Evolutionary conservation across 2,888 invertebrate genomes (phyloP), one percentile per base, ranked within the genome.

Genomic region (Amorpha juglandis): DNA sequence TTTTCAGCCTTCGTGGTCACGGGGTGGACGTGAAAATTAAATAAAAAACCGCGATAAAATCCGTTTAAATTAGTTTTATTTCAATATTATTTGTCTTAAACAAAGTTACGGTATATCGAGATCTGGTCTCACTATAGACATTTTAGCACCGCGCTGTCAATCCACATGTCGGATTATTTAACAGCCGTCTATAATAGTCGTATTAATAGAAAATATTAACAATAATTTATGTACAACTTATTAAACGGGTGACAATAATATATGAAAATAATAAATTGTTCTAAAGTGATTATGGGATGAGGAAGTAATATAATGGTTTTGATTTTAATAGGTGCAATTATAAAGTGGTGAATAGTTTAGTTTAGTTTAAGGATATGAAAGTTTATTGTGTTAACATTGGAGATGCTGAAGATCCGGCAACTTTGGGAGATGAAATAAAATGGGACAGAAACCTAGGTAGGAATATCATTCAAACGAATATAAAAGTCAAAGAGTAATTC

Each of bases 91-190:
- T 42, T 38, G 38, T 58, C 16, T 58, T 16, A 58, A 42, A 9
- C 38, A 58, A 6, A 8, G 19, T 58, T 58, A 38, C 38, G 42
- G 11, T 58, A 58, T 19, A 58, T 19, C 58, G 58, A 58, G 42
- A 16, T 4, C 6, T 6, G 1, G 9, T 19, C 6, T 6, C 6
- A 19, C 38, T 42, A 58, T 42, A 2, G 19, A 58, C 42, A 9
- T 58, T 58, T 58, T 42, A 58, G 38, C 58, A 58, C 42, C 12
- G 11, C 58, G 65, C 63, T 69, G 62, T 63, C 67, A 65, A 16
- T 58, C 19, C 19, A 16, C 16, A 38, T 58, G 58, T 58, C 58
- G 38, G 58, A 58, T 58, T 58, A 58, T 58, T 58, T 42, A 58
- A 58, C 42, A 58, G 42, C 16, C 19, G 58, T 42, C 58, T 42